Evolutionary conservation across 2,113 vertebrate species (phyloP), one percentile per base, ranked within the genome.

Genomic region (Edolisoma coerulescens): DNA sequence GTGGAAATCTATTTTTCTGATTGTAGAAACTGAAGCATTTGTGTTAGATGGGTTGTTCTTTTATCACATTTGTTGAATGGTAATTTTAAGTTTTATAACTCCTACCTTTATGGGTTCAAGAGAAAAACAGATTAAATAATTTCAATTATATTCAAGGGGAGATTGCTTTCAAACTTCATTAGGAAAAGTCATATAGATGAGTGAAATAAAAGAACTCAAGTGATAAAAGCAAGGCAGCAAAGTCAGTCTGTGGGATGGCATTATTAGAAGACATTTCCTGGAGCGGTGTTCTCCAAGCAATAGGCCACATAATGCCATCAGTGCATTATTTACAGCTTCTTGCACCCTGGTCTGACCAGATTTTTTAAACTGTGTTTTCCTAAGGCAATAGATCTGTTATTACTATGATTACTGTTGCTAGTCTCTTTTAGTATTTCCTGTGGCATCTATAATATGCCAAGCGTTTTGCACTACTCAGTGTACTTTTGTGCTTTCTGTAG

Each of bases 361-460:
- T 91, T 92, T 90, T 91, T 93, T 96, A 95, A 96, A 93, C 90
- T 81, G 59, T 87, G 27, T 70, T 91, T 95, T 94, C 95, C 93
- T 95, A 92, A 94, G 88, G 90, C 95, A 88, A 45, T 41, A 70
- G 76, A 94, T 84, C 23, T 95, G 63, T 91, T 93, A 95, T 83
- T 96, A 42, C 73, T 86, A 20, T 61, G 79, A 90, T 76, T 89
- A 27, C 60, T 53, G 45, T 83, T 81, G 42, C 68, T 96, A 65
- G 87, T 76, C 50, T 89, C 28, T 59, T 79, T 77, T 77, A 74
- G 47, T 68, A 84, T 86, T 74, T 84, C 57, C 92, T 70, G 42
- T 64, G 57, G 73, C 42, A 80, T 74, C 68, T 47, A 8, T 84
- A 92, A 84, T 90, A 78, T 49, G 41, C 24, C 27, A 84, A 88